Percentiles rank a stretch among this genome's conserved stretches.
phyloP scores from a whole-genome alignment of 2,888 invertebrate genomes.

The Epinotia demarniana region DNA sequence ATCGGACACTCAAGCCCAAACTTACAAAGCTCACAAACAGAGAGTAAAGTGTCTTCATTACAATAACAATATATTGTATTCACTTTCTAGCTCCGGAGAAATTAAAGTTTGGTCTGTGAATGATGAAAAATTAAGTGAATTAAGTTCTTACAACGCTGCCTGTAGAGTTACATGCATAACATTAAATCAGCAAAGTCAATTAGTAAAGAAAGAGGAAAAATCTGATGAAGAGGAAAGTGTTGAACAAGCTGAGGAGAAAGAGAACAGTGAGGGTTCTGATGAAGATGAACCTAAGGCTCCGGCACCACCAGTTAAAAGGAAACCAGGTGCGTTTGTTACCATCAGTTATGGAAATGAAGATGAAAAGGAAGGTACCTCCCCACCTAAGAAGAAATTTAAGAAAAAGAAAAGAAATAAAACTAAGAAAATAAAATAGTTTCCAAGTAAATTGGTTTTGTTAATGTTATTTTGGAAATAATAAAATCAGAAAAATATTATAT shows the following conservation, averaged over 20 bases:
- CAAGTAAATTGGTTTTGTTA: constrained; percentile 18
- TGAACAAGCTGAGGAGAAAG: constrained; percentile 52
- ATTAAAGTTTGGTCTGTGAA: constrained; percentile 88
- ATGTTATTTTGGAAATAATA: background rate
- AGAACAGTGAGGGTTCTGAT: constrained; percentile 60
- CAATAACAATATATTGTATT: constrained; percentile 85
- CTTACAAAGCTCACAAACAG: constrained; percentile 84
- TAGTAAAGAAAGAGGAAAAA: constrained; percentile 73
- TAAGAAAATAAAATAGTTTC: constrained; percentile 58
- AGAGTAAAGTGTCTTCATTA: constrained; percentile 88
- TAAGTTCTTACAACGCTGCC: constrained; percentile 86
- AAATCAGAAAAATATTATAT: background rate
- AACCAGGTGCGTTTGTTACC: constrained; percentile 74
- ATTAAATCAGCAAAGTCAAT: constrained; percentile 80
- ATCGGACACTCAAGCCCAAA: constrained; percentile 75
- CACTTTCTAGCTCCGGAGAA: constrained; percentile 92
- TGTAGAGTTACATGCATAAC: constrained; percentile 90
- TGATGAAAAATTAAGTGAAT: constrained; percentile 74
- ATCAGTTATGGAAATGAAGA: constrained; percentile 70
- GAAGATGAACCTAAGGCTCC: constrained; percentile 51
- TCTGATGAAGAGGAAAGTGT: constrained; percentile 48
- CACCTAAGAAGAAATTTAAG: constrained; percentile 68
- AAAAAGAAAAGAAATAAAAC: constrained; percentile 72
- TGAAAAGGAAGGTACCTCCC: constrained; percentile 53
- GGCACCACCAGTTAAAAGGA: constrained; percentile 60